These are phyloP conservation scores for Rhagonycha fulva DNA, from an alignment of 2,888 invertebrate species.

Conservation along the genomic window DNA sequence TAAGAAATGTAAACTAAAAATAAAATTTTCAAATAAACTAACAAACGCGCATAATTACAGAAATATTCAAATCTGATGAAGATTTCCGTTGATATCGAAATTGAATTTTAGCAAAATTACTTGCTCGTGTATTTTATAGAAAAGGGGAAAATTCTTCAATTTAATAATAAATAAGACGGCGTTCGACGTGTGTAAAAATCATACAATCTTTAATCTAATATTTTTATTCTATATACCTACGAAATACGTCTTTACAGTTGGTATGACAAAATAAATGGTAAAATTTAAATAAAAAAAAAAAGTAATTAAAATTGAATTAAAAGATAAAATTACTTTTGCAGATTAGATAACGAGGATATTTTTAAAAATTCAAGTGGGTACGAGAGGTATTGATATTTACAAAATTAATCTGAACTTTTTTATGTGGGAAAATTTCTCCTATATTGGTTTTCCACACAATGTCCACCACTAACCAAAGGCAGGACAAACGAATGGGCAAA, in stretches of 20 bases:
- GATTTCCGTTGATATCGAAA: neutral
- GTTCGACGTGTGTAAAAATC: neutral
- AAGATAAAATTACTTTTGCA: neutral
- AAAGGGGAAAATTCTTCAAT: neutral
- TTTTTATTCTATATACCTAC: neutral
- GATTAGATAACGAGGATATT: neutral
- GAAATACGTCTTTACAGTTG: neutral
- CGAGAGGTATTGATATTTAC: neutral
- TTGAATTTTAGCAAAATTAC: neutral
- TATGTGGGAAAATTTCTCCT: neutral
- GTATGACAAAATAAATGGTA: neutral
- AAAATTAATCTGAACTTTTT: neutral
- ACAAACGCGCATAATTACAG: neutral
- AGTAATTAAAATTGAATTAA: neutral
- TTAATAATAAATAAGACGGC: neutral
- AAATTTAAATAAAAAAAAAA: neutral
- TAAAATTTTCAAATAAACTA: neutral
- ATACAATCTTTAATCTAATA: neutral
- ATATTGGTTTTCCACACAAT: neutral
- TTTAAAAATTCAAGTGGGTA: neutral
- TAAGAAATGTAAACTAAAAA: neutral
- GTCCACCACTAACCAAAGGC: neutral
- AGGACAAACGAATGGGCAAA: neutral
- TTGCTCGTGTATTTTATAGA: neutral
- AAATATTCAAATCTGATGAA: neutral